A percentile compares a stretch with the other conserved stretches of the same genome.
Evolutionary conservation across 2,888 invertebrate species (phyloP).

Genomic region (Carabus problematicus): DNA sequence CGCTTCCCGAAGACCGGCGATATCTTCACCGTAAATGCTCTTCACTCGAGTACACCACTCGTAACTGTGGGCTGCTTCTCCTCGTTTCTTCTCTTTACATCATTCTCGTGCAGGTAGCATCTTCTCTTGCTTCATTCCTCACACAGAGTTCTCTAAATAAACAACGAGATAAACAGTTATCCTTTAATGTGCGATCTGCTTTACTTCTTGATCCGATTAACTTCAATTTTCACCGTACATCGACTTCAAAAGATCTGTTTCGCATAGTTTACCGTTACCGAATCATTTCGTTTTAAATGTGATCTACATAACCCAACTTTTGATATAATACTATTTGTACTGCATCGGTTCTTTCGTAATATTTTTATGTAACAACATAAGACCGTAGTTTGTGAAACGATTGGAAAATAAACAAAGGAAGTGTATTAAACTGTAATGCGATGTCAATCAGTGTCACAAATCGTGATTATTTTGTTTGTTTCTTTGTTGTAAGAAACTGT

Average conservation of each 20-base stretch:
- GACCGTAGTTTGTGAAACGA: no score
- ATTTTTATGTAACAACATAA: no score
- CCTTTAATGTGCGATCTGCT: conserved; percentile 40
- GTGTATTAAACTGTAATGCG: no score
- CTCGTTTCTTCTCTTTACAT: conserved; percentile 10
- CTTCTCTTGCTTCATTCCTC: conserved; percentile 6
- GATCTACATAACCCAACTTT: no score
- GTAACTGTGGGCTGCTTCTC: conserved; percentile 3
- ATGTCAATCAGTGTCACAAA: no score
- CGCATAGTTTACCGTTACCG: not conserved
- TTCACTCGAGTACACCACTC: conserved; percentile 32
- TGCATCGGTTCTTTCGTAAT: no score
- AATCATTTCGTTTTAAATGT: not conserved
- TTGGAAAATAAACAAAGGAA: no score
- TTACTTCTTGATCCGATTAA: conserved; percentile 31
- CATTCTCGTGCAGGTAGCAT: conserved; percentile 1
- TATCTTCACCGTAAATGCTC: conserved; percentile 41
- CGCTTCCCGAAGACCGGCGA: conserved; percentile 9
- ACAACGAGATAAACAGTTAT: conserved; percentile 38
- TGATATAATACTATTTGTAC: no score
- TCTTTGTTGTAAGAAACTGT: no score
- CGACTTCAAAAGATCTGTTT: not conserved
- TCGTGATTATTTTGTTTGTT: no score
- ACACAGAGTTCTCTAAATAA: conserved; percentile 27
- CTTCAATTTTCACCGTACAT: not conserved